phyloP scores from a whole-genome alignment of 2,113 vertebrate species.

The Tenrec ecaudatus region DNA sequence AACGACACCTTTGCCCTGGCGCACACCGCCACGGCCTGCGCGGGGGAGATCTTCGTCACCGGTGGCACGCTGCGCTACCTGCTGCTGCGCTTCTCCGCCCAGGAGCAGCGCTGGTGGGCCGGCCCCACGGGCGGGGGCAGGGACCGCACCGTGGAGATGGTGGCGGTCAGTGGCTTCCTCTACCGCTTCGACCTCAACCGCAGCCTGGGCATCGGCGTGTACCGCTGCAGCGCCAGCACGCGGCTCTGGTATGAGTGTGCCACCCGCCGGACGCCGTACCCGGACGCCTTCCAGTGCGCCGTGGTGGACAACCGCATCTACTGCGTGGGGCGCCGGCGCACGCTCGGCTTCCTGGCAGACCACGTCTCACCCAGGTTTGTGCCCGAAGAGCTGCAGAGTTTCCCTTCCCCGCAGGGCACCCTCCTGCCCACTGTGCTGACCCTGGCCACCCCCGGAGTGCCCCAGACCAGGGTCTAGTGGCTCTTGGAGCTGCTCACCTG shows the following conservation, averaged over 20 bases:
- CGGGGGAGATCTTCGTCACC: conserved; percentile 92
- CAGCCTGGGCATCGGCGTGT: conserved; percentile 88
- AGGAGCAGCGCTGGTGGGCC: conserved; percentile 88
- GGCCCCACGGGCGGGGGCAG: conserved; percentile 83
- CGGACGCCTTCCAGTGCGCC: conserved; percentile 89
- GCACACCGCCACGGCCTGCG: conserved; percentile 90
- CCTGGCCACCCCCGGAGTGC: conserved; percentile 83
- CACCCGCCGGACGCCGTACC: conserved; percentile 74
- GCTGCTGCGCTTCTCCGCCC: conserved; percentile 90
- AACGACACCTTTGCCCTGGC: conserved; percentile 94
- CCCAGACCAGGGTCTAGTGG: conserved; percentile 88
- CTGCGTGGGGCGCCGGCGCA: conserved; percentile 89
- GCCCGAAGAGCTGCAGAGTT: conserved; percentile 86
- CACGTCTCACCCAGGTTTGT: conserved; percentile 91
- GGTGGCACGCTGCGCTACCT: conserved; percentile 92
- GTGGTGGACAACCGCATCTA: conserved; percentile 88
- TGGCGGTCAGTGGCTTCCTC: conserved; percentile 88
- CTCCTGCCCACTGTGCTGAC: conserved; percentile 90
- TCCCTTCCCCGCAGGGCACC: conserved; percentile 88
- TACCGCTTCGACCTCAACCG: conserved; percentile 94
- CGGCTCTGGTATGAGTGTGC: conserved; percentile 94
- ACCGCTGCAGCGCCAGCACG: conserved; percentile 91
- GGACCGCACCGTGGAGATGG: conserved; percentile 91
- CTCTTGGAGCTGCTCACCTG: neutral
- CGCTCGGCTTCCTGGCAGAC: conserved; percentile 91